A percentile compares a stretch with the other conserved stretches of the same genome.
These are phyloP conservation scores for Macrosteles quadrilineatus DNA, from an alignment of 1,140 invertebrate genomes.

Conservation along the genomic window DNA sequence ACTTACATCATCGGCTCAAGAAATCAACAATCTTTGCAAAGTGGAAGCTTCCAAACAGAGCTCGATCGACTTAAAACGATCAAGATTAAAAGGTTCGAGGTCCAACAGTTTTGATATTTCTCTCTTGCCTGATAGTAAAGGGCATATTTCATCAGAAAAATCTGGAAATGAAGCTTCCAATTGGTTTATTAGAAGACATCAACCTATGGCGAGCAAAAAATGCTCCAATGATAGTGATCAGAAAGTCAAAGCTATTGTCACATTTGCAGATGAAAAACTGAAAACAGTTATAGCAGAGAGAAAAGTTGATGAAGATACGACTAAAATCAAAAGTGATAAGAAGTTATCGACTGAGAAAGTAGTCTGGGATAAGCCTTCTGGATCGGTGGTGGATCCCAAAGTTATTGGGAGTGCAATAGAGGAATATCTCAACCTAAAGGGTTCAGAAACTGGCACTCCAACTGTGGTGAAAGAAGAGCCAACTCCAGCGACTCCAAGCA, in stretches of 20 bases:
- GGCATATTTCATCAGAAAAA: constrained; percentile 44
- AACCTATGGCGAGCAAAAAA: constrained; percentile 61
- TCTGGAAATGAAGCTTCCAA: constrained; percentile 54
- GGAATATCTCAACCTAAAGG: constrained; percentile 63
- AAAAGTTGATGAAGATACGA: constrained; percentile 45
- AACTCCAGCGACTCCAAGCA: background rate
- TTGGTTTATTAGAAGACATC: constrained; percentile 74
- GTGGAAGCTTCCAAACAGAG: constrained; percentile 40
- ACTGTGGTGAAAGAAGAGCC: constrained; percentile 55
- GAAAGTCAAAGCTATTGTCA: constrained; percentile 39
- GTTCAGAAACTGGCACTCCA: constrained; percentile 45
- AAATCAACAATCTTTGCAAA: constrained; percentile 55
- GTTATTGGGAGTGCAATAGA: constrained; percentile 78
- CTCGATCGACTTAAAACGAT: constrained; percentile 53
- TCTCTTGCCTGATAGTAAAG: constrained; percentile 59
- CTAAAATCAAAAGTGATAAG: constrained; percentile 44
- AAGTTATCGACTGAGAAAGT: constrained; percentile 52
- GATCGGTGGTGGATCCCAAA: constrained; percentile 73
- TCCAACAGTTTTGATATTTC: constrained; percentile 83
- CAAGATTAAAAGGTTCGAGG: constrained; percentile 61
- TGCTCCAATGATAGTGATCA: constrained; percentile 20
- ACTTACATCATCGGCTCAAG: constrained; percentile 75
- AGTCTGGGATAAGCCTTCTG: constrained; percentile 70
- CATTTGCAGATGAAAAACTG: constrained; percentile 49
- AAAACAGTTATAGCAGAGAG: constrained; percentile 26